Evolutionary conservation across 2,797 vertebrate genomes (phyloP), one percentile per base, ranked within the genome.

Genomic region (Momotus momota): DNA sequence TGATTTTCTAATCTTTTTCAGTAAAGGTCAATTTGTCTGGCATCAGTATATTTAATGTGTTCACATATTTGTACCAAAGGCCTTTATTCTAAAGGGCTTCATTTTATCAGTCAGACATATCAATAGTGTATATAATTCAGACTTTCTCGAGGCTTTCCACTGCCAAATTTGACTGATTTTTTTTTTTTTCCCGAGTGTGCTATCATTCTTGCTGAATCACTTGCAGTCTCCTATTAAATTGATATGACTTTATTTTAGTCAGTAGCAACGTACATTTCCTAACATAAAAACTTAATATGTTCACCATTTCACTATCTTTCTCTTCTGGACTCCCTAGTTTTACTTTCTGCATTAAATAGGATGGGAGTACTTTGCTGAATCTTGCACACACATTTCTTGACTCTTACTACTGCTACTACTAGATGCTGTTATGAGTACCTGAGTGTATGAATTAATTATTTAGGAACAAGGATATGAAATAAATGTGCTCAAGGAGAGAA

Each of bases 371-470:
- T 90, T 94, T 51, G 83, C 62, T 94, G 75, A 94, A 86, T 81
- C 81, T 81, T 89, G 26, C 60, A 58, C 43, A 33, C 35, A 29
- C 67, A 86, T 85, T 96, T 93, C 71, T 81, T 48, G 51, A 95
- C 84, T 96, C 85, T 79, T 88, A 77, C 82, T 70, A 81, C 80
- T 86, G 72, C 92, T 96, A 52, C 81, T 71, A 88, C 45, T n/a
- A 90, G 86, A 88, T 93, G 60, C 90, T 78, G 54, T 88, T 77
- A 75, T 11, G 74, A 96, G 79, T 82, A 96, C 89, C 94, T 96
- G 71, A 94, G 73, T 78, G 52, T 83, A 92, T 62, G 52, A 92
- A 94, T 96, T 94, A 96, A 96, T 97, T 96, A 96, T 94, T 93
- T 90, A 97, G 70, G 46, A 86, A n/a, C 2, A 16, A 92, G 69